These are phyloP conservation scores for Agriopis aurantiaria DNA, from an alignment of 2,888 invertebrate species.

Conservation along the genomic window DNA sequence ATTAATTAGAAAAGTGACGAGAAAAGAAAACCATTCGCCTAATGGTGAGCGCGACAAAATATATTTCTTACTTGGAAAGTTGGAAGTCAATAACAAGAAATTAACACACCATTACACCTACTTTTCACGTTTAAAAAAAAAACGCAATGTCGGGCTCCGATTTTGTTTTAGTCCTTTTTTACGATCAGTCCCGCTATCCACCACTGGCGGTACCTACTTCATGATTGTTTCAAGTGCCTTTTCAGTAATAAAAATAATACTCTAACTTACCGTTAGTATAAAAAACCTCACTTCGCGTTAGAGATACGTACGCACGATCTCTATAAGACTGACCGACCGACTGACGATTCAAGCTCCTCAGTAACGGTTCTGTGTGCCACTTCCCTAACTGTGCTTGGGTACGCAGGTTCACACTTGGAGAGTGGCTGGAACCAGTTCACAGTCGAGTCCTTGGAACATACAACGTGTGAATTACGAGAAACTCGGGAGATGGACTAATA, in stretches of 20 bases:
- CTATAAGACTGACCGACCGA: conserved; percentile 62
- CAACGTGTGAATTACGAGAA: neutral
- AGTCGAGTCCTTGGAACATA: neutral
- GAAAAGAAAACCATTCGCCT: neutral
- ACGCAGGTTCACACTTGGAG: conserved; percentile 23
- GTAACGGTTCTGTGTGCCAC: conserved; percentile 78
- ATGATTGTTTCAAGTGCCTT: neutral
- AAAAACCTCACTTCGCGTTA: conserved; percentile 44
- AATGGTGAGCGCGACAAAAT: too few relatives aligned
- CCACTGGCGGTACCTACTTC: too few relatives aligned
- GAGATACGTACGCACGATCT: conserved; percentile 62
- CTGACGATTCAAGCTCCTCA: conserved; percentile 60
- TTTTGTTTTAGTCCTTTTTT: too few relatives aligned
- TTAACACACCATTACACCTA: conserved; percentile 1
- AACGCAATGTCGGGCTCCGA: neutral
- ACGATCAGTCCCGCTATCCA: too few relatives aligned
- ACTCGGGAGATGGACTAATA: conserved; percentile 1
- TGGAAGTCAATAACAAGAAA: neutral
- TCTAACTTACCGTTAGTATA: conserved; percentile 65
- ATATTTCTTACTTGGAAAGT: too few relatives aligned
- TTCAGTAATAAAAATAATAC: neutral
- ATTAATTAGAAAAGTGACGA: too few relatives aligned
- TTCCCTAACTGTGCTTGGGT: conserved; percentile 58
- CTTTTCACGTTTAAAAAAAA: neutral
- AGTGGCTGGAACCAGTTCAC: conserved; percentile 36